phyloP scores from a whole-genome alignment of 2,113 vertebrate genomes.

The Alosa alosa region DNA sequence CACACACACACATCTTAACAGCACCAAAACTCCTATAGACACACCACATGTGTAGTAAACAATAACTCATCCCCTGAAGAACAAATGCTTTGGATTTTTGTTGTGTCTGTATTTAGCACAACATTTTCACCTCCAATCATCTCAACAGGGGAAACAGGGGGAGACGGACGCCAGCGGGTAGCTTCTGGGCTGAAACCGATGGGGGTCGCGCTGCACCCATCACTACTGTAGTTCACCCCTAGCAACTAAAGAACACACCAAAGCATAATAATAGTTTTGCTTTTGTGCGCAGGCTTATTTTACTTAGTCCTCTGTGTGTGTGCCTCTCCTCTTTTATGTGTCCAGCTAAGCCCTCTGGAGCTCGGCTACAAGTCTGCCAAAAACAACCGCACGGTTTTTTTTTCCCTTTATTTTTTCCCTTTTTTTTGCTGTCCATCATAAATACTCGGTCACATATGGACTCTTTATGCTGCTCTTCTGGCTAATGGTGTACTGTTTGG shows the following conservation, averaged over 20 bases:
- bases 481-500: background rate
- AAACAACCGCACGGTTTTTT: background rate
- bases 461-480: background rate
- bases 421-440: background rate
- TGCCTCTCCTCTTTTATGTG: background rate
- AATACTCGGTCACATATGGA: background rate
- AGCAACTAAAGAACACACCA: background rate
- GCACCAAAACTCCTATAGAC: constrained; percentile 35
- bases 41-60: background rate
- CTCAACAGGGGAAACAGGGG: constrained; percentile 1
- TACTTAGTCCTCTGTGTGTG: background rate
- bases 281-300: background rate
- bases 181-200: background rate
- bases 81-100: background rate
- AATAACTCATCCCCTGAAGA: background rate
- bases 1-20: constrained; percentile 32
- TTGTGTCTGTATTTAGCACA: background rate
- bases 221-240: background rate
- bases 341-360: background rate
- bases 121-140: background rate
- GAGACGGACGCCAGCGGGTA: background rate
- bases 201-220: background rate
- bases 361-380: background rate
- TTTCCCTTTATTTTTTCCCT: background rate
- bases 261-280: constrained; percentile 13